Percentiles rank a stretch among this genome's conserved stretches.
These are phyloP conservation scores for Teleiodes luculella DNA, from an alignment of 2,888 invertebrate species.

Conservation along the genomic window DNA sequence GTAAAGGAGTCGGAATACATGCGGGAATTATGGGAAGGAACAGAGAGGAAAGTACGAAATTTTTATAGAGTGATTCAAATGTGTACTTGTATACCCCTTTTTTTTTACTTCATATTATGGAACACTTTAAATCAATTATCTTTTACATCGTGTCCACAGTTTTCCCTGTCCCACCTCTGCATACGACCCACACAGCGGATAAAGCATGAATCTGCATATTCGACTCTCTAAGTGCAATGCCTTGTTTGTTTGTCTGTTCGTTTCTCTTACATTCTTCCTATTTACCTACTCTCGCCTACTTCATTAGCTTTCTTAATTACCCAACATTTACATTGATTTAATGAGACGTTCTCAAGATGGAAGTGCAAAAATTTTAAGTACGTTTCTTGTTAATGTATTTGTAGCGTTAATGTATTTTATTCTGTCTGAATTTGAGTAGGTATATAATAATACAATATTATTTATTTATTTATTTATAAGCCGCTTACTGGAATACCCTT, in stretches of 20 bases:
- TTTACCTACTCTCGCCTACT: conserved; percentile 46
- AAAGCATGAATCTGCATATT: conserved; percentile 75
- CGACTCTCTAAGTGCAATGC: conserved; percentile 73
- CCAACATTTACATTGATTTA: conserved; percentile 6
- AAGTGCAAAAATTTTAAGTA: background rate
- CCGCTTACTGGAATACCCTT: no score
- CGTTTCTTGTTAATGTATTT: background rate
- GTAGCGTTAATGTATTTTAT: no score
- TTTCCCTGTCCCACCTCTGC: conserved; percentile 35
- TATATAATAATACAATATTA: no score
- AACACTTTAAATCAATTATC: no score
- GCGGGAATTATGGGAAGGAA: no score
- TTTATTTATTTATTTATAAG: no score
- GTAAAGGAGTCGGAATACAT: no score
- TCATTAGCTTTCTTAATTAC: conserved; percentile 10
- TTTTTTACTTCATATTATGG: no score
- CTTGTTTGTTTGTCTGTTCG: conserved; percentile 51
- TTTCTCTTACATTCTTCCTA: conserved; percentile 58
- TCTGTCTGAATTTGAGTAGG: background rate
- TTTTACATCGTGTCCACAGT: conserved; percentile 30
- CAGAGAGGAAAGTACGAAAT: no score
- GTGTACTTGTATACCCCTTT: no score
- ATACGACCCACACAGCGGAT: conserved; percentile 60
- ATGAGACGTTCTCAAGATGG: background rate
- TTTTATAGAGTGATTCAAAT: no score